Evolutionary conservation across 1,140 invertebrate species (phyloP).

Genomic region (Rhizoglyphus robini): DNA sequence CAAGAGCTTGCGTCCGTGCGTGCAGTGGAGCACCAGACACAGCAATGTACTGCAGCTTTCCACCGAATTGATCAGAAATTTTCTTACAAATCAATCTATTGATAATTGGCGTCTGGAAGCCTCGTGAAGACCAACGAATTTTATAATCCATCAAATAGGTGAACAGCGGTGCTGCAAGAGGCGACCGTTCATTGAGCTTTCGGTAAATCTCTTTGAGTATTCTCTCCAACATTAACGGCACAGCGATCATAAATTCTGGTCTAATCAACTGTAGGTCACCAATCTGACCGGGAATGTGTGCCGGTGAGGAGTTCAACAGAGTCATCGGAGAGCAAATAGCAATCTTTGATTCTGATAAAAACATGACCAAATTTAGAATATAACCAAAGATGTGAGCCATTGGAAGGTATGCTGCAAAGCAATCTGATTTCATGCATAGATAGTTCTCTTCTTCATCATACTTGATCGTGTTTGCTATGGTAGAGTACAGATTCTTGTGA

Average conservation of each 20-base stretch:
- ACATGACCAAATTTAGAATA: conserved; percentile 13
- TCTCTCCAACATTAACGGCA: conserved; percentile 48
- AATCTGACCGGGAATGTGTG: conserved; percentile 26
- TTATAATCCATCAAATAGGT: conserved; percentile 23
- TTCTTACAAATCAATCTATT: conserved; percentile 35
- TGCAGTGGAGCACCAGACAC: conserved; percentile 83
- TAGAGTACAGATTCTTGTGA: conserved; percentile 33
- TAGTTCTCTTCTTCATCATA: conserved; percentile 40
- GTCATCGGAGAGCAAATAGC: conserved; percentile 92
- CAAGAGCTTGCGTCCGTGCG: conserved; percentile 86
- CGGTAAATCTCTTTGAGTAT: conserved; percentile 40
- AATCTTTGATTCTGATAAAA: conserved; percentile 38
- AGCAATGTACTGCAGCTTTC: conserved; percentile 66
- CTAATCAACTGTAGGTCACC: conserved; percentile 31
- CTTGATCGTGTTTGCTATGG: conserved; percentile 41
- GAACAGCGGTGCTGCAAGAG: conserved; percentile 15
- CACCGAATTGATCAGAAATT: conserved; percentile 65
- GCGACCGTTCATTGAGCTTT: conserved; percentile 23
- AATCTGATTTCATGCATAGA: conserved; percentile 70
- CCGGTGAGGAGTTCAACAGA: conserved; percentile 61
- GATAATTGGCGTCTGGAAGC: conserved; percentile 23
- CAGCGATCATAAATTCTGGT: conserved; percentile 85
- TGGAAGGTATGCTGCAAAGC: conserved; percentile 89
- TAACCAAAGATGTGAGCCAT: conserved; percentile 87
- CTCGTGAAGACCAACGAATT: conserved; percentile 17